Percentiles rank a stretch among this genome's conserved stretches.
These are phyloP conservation scores for Agapostemon virescens DNA, from an alignment of 2,888 invertebrate species.

Conservation along the genomic window DNA sequence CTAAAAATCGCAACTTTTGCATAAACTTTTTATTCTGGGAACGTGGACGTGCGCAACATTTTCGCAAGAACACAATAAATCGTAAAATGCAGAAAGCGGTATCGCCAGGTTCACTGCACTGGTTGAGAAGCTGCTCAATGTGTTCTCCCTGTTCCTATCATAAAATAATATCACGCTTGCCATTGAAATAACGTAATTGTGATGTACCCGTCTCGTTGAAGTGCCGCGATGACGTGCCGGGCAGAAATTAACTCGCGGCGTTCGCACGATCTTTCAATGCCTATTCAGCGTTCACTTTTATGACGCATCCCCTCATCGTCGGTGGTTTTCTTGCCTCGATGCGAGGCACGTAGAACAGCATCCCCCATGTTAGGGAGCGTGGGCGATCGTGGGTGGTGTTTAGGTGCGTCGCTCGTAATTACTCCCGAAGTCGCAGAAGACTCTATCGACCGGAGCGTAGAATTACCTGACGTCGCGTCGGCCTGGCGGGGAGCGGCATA, in stretches of 20 bases:
- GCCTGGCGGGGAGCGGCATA: constrained; percentile 47
- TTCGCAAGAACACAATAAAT: neutral
- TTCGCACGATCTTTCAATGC: constrained; percentile 16
- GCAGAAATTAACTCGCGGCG: constrained; percentile 22
- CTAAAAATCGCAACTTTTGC: neutral
- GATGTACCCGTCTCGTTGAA: neutral
- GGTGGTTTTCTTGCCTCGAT: constrained; percentile 7
- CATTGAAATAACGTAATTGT: constrained; percentile 7
- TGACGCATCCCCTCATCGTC: neutral
- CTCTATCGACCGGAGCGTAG: constrained; percentile 71
- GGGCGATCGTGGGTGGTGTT: constrained; percentile 75
- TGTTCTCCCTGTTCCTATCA: neutral
- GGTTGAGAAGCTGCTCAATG: neutral
- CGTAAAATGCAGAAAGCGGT: neutral
- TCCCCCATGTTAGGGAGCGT: constrained; percentile 51
- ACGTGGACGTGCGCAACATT: neutral
- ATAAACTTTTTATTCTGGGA: neutral
- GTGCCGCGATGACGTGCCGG: neutral
- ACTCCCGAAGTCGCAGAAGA: constrained; percentile 72
- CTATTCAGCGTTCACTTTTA: constrained; percentile 16
- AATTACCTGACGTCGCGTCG: constrained; percentile 65
- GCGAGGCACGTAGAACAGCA: constrained; percentile 23
- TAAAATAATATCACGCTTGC: neutral
- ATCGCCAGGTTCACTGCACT: neutral
- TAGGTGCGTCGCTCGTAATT: constrained; percentile 74